Conservation (phyloP, 2,888 invertebrate genomes). For the Cyaniris semiargus region DNA sequence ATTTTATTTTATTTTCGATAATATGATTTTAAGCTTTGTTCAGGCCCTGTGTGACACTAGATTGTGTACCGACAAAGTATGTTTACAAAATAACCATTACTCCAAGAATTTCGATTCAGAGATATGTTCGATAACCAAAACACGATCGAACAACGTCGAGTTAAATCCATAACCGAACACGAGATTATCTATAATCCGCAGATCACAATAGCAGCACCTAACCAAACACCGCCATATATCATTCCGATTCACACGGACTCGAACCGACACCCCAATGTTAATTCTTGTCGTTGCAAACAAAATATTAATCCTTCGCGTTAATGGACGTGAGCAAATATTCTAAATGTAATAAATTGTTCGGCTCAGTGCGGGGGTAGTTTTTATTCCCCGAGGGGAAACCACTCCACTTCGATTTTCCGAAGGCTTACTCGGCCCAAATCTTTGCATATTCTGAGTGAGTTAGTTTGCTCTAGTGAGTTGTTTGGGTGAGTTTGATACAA, state of each 20-base stretch:
- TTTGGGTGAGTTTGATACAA: background rate
- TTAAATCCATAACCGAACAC: conserved; percentile 15
- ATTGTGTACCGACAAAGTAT: background rate
- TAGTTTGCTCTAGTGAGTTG: conserved; percentile 3
- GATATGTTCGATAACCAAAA: background rate
- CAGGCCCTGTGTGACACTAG: background rate
- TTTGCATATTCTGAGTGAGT: conserved; percentile 42
- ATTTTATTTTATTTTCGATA: too few species aligned
- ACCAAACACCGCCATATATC: conserved; percentile 52
- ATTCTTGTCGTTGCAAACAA: conserved; percentile 78
- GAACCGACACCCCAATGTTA: conserved; percentile 78
- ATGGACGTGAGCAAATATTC: conserved; percentile 72
- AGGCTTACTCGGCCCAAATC: conserved; percentile 51
- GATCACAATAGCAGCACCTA: conserved; percentile 43
- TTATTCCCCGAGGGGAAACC: conserved; percentile 68
- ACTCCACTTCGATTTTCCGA: conserved; percentile 51
- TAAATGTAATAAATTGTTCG: conserved; percentile 70
- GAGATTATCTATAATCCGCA: conserved; percentile 20
- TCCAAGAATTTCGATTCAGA: background rate
- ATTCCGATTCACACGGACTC: conserved; percentile 68
- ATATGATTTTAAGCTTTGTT: background rate
- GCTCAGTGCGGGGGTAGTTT: conserved; percentile 50
- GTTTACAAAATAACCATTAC: background rate
- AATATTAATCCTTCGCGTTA: conserved; percentile 79
- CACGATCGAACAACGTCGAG: conserved; percentile 4